Base-by-base conservation (phyloP, 2,888 invertebrate species). In the Charanyca ferruginea region DNA sequence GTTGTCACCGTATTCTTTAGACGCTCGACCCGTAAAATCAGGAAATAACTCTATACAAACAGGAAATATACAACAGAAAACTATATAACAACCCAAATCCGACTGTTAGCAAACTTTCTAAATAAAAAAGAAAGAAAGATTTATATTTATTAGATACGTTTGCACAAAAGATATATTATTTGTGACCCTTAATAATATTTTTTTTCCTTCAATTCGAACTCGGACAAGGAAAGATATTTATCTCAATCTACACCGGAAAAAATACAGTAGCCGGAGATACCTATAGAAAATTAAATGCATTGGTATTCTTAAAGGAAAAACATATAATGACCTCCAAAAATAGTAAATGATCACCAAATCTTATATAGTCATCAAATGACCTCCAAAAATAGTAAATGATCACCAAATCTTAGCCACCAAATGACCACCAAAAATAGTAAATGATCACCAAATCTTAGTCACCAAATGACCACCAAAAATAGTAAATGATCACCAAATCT, bases 101-200 rank as follows among this genome's bases (percentile, higher is more conserved):
- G 3, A 3, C 42, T 11, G 11, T 3, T 32, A 23, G 1, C 18
- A 23, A 2, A 32, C 9, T 32, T 32, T 32, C 8, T 32, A 32
- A 32, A 32, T 9, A 32, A 32, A 9, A 32, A 32, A 32, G 32
- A 32, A 32, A 32, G 32, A 32, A 7, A 41, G 18, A 5, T 0
- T 3, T 23, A 22, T 13, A n/a, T 28, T n/a, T 1, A 28, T 22
- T 9, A n/a, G 1, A 58, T 20, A 5, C 25, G 25, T 59, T 57
- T 57, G 16, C 8, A 32, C 16, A 32, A 44, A n/a, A 51, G 20
- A 57, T 11, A 11, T 32, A 9, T 32, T 60, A 22, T 59, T 28
- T 42, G 6, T 22, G 28, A 22, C 6, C 25, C 9, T 9, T 1
- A 35, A 63, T 20, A 22, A 35, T 23, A 35, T 18, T 60, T 11